phyloP scores from a whole-genome alignment of 2,797 vertebrate species.

The Kryptolebias ocellatus region DNA sequence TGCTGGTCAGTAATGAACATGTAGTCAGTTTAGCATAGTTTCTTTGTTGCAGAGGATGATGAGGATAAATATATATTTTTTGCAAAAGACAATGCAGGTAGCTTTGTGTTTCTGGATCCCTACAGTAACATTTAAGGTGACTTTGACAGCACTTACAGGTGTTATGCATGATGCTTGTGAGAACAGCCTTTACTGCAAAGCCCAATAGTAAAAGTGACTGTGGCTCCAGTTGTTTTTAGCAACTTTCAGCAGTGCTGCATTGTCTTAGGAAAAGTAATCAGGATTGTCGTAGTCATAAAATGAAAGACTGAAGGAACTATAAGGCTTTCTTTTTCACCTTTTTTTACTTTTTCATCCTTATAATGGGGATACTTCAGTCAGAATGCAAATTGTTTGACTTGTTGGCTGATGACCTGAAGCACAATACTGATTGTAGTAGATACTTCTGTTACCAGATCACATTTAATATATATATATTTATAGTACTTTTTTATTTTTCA shows the following conservation, averaged over 20 bases:
- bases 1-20: too few relatives aligned
- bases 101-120: background rate
- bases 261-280: background rate
- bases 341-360: background rate
- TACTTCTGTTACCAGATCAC: too few relatives aligned
- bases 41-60: too few relatives aligned
- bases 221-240: background rate
- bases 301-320: conserved; percentile 1
- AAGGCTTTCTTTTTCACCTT: background rate
- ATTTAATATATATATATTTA: too few relatives aligned
- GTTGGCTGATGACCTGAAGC: too few relatives aligned
- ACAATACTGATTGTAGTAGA: background rate
- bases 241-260: background rate
- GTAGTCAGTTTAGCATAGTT: too few relatives aligned
- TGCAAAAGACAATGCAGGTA: too few relatives aligned
- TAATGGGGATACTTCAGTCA: background rate
- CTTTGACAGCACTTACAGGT: background rate
- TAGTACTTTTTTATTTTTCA: too few relatives aligned
- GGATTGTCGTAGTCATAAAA: background rate
- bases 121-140: conserved; percentile 1
- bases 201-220: too few relatives aligned
- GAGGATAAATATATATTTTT: too few relatives aligned
- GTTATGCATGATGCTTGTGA: background rate
- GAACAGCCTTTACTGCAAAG: background rate
- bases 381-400: background rate